Evolutionary conservation across 2,797 vertebrate species (phyloP).

Genomic region (Odontamblyopus lacepedii): DNA sequence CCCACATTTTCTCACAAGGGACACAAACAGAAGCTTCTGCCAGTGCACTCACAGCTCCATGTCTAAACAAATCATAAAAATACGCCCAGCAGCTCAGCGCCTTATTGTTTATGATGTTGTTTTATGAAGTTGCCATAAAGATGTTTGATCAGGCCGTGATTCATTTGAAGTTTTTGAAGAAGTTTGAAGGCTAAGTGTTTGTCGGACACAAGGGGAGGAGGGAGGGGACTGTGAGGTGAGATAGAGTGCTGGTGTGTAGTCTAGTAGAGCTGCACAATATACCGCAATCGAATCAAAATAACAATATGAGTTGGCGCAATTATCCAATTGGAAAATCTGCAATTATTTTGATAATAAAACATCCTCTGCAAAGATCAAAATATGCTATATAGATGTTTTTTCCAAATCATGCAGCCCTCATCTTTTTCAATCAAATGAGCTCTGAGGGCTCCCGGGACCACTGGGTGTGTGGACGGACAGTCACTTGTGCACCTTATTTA

Average conservation of each 20-base stretch:
- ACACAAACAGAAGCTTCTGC: conserved; percentile 51
- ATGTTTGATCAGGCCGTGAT: conserved; percentile 39
- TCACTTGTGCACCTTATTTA: neutral
- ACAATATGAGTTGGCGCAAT: too few relatives aligned
- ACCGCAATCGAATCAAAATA: too few relatives aligned
- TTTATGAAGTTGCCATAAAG: conserved; percentile 68
- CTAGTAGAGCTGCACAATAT: conserved; percentile 10
- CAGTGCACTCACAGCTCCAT: conserved; percentile 23
- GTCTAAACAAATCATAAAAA: conserved; percentile 73
- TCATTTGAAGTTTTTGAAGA: conserved; percentile 62
- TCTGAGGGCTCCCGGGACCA: conserved; percentile 36
- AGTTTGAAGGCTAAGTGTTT: conserved; percentile 44
- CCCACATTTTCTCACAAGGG: conserved; percentile 37
- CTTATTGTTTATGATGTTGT: conserved; percentile 52
- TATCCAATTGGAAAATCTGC: too few relatives aligned
- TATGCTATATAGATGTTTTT: too few relatives aligned
- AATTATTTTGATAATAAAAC: too few relatives aligned
- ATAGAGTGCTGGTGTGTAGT: conserved; percentile 27
- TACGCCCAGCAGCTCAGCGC: conserved; percentile 36
- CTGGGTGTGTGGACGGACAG: conserved; percentile 33
- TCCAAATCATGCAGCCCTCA: too few relatives aligned
- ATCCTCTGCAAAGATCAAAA: too few relatives aligned
- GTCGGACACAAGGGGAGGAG: conserved; percentile 25
- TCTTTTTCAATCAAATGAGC: conserved; percentile 26
- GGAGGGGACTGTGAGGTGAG: conserved; percentile 45